Base-by-base conservation (phyloP, 2,113 vertebrate species). In the Gorsachius goisagi region DNA sequence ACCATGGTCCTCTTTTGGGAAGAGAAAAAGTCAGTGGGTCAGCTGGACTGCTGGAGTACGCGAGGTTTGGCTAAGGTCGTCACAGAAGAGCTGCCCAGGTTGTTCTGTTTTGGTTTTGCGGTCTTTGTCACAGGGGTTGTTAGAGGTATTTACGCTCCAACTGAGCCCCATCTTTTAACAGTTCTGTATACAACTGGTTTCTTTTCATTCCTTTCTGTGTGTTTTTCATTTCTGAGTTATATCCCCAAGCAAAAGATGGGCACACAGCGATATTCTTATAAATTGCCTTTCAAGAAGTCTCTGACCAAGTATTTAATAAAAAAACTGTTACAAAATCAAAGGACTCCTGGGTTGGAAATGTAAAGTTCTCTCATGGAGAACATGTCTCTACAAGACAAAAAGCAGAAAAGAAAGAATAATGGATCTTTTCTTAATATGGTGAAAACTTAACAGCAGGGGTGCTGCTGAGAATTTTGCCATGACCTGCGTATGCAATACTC, bases 341-440 rank as follows among this genome's bases (percentile, higher is more conserved):
- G 47, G n/a, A 81, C 20, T 91, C 77, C 63, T 62, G 50, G 19
- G 24, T 30, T 88, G 41, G 50, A 97, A 81, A 93, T 55, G 45
- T 33, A 74, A 89, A 81, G 35, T 77, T 77, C 75, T 78, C 35
- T 88, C 63, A 39, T 21, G 19, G 33, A 96, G 71, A 95, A 82
- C 91, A 68, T 82, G 93, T 32, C 81, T 91, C 67, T 91, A 87
- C 94, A 90, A 94, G 86, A 81, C 33, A 91, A 88, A 93, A 86
- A 68, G 56, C 59, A 84, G 32, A 82, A 58, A 88, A 63, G 49
- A 74, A 85, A 87, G 64, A 89, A 89, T 78, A 95, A 91, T 60
- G 44, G 91, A 50, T 71, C 75, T 76, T 71, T 60, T 86, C 63
- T 89, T 95, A 93, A 95, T 87, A 63, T 33, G 33, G 75, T 67